Evolutionary conservation across 2,113 vertebrate species (phyloP).

Genomic region (Eublepharis macularius): DNA sequence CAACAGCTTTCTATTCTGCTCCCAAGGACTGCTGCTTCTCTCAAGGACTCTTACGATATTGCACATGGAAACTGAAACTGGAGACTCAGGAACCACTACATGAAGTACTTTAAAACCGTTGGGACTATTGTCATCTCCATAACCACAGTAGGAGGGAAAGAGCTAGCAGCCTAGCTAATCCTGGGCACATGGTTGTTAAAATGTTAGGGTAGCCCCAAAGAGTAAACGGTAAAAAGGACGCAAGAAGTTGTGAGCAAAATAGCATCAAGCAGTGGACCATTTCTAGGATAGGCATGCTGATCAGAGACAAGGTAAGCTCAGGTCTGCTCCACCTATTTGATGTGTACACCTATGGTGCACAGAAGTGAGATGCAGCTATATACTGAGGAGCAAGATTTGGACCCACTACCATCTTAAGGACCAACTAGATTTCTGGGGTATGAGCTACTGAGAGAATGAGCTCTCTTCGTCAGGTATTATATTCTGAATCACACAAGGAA

Average conservation of each 20-base stretch:
- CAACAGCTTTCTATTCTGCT: not conserved
- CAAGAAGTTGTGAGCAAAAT: not conserved
- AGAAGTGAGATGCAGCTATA: not conserved
- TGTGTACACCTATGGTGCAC: not conserved
- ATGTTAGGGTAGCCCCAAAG: not conserved
- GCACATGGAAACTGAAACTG: not conserved
- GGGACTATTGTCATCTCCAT: not conserved
- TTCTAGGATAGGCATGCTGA: not conserved
- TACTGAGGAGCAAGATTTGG: too few relatives aligned
- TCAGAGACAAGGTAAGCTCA: not conserved
- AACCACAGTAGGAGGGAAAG: accelerated
- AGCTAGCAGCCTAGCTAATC: not conserved
- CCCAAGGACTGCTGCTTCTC: too few relatives aligned
- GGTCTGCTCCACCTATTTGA: too few relatives aligned
- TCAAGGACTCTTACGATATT: not conserved
- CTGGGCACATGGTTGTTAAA: not conserved
- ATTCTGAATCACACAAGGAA: not conserved
- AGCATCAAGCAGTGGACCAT: not conserved
- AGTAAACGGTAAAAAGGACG: not conserved
- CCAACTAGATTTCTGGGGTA: too few relatives aligned
- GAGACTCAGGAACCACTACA: not conserved
- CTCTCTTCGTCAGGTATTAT: too few relatives aligned
- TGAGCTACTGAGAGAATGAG: too few relatives aligned
- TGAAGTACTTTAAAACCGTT: not conserved
- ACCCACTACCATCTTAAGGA: too few relatives aligned